phyloP scores from a whole-genome alignment of 2,113 vertebrate genomes.

The Rhinoptilus africanus region DNA sequence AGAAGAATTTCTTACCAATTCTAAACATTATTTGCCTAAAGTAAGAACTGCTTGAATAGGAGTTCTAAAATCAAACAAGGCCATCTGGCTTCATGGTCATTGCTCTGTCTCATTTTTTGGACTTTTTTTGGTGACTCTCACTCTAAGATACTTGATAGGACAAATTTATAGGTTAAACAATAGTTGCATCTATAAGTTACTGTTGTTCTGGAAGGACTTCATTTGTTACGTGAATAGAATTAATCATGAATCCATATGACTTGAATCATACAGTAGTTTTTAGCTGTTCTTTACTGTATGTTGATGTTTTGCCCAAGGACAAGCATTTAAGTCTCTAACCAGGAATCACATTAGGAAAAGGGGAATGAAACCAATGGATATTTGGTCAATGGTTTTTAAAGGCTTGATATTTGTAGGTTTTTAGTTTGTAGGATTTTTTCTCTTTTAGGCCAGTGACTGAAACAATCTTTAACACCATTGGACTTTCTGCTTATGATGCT shows the following conservation, averaged over 20 bases:
- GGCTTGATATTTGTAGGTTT: neutral
- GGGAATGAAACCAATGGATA: neutral
- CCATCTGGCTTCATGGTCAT: conserved; percentile 7
- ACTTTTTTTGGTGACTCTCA: conserved; percentile 1
- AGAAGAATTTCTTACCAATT: neutral
- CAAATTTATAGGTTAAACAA: conserved; percentile 8
- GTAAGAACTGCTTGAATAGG: neutral
- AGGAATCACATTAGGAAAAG: neutral
- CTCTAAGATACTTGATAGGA: conserved; percentile 7
- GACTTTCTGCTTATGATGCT: neutral
- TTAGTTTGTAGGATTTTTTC: neutral
- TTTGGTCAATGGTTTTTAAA: neutral
- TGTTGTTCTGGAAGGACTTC: neutral
- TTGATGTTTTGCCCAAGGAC: neutral
- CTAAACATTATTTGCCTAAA: neutral
- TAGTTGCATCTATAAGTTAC: no score
- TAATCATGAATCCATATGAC: neutral
- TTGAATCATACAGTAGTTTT: neutral
- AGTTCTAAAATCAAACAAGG: conserved; percentile 3
- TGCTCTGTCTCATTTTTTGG: conserved; percentile 14
- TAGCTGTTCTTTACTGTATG: neutral
- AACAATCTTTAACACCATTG: fast-evolving
- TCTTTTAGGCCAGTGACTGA: neutral
- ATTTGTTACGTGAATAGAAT: neutral
- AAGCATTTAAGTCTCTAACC: neutral